A percentile compares a stretch with the other conserved stretches of the same genome.
phyloP scores from a whole-genome alignment of 2,888 invertebrate genomes.

The Podotricha telesiphe region DNA sequence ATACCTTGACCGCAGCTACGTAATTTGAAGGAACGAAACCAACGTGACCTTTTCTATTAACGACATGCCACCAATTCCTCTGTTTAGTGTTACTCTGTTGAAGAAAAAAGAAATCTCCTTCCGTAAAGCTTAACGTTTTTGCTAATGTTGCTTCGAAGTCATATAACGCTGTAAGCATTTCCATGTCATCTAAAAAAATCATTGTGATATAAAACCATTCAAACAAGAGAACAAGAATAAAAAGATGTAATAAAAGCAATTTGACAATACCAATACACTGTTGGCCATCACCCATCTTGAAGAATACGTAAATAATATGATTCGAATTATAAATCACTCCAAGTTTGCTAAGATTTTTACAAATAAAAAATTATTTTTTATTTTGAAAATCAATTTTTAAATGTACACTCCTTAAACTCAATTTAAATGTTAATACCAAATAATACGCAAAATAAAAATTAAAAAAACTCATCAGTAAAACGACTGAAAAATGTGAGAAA shows the following conservation, averaged over 20 bases:
- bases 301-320: not conserved
- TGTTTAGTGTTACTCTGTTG: constrained; percentile 91
- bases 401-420: not conserved
- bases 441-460: not conserved
- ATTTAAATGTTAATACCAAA: not conserved
- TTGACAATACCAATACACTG: constrained; percentile 50
- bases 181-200: constrained; percentile 86
- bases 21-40: constrained; percentile 95
- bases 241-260: not conserved
- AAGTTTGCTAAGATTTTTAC: constrained; percentile 9
- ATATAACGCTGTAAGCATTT: constrained; percentile 92
- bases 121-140: constrained; percentile 91
- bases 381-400: constrained; percentile 24
- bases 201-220: not conserved
- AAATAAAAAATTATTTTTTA: constrained; percentile 17
- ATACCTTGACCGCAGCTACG: constrained; percentile 90
- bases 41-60: constrained; percentile 91
- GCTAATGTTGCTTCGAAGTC: constrained; percentile 93
- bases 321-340: not conserved
- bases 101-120: constrained; percentile 91
- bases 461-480: not conserved
- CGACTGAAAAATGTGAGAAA: not conserved
- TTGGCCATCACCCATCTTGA: constrained; percentile 60
- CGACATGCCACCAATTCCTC: constrained; percentile 95
- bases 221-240: not conserved